A percentile compares a stretch with the other conserved stretches of the same genome.
Conservation (phyloP, 64 coral and sea anemone genomes). For the Actinia equina region DNA sequence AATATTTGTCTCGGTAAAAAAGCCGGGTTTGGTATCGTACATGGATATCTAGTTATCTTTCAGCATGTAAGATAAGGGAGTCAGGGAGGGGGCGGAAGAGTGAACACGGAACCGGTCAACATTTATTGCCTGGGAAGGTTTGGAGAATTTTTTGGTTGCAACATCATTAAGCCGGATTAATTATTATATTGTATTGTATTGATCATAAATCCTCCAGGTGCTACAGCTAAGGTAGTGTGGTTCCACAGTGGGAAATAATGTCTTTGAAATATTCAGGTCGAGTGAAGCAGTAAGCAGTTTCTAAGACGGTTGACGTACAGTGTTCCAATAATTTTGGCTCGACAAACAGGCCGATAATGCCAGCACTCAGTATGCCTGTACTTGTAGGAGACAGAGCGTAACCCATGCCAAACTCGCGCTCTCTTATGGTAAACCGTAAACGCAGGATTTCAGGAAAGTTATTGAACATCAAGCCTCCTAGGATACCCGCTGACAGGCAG, state of each 20-base stretch:
- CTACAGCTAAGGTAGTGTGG: no score
- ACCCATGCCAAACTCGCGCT: slow-evolving; percentile 62
- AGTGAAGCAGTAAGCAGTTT: not conserved
- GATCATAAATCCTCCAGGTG: no score
- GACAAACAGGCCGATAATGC: slow-evolving; percentile 34
- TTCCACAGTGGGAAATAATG: not conserved
- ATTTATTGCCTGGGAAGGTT: no score
- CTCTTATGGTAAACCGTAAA: slow-evolving; percentile 11
- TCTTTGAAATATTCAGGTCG: not conserved
- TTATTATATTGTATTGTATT: no score
- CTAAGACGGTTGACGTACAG: slow-evolving; percentile 6
- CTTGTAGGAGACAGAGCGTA: slow-evolving; percentile 29
- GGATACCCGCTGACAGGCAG: slow-evolving; percentile 19
- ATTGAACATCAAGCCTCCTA: slow-evolving; percentile 35
- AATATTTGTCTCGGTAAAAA: no score
- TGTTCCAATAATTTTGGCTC: slow-evolving; percentile 46
- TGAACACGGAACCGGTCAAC: no score
- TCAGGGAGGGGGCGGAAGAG: no score
- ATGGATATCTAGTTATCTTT: no score
- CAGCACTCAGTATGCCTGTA: slow-evolving; percentile 22
- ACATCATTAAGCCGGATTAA: no score
- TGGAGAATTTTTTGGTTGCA: no score
- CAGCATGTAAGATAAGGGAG: no score
- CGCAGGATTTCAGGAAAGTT: slow-evolving; percentile 41
- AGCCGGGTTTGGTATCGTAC: no score